Percentiles rank a stretch among this genome's conserved stretches.
Evolutionary conservation across 1,140 invertebrate genomes (phyloP).

Genomic region (Diachasma alloeum): DNA sequence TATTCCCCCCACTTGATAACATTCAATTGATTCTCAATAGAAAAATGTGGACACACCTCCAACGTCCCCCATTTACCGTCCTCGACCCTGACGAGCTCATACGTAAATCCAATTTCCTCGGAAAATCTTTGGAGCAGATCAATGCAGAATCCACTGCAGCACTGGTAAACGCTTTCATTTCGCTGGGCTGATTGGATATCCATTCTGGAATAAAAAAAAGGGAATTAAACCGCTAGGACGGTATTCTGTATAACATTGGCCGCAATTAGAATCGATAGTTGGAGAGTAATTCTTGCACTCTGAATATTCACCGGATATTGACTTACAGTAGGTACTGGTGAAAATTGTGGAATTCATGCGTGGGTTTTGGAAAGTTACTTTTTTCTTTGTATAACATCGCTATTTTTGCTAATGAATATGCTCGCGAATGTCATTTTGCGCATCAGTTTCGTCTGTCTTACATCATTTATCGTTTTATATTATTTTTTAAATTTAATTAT

Average conservation of each 20-base stretch:
- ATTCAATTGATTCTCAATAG: not conserved
- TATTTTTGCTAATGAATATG: too few species aligned
- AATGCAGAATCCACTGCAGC: conserved; percentile 98
- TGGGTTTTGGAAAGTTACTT: too few species aligned
- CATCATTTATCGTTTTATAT: too few species aligned
- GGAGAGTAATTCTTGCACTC: too few species aligned
- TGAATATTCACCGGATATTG: too few species aligned
- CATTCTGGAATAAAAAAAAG: conserved; percentile 67
- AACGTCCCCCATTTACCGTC: conserved; percentile 95
- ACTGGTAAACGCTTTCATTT: conserved; percentile 87
- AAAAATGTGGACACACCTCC: conserved; percentile 63
- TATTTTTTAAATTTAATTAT: too few species aligned
- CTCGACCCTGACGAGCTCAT: conserved; percentile 91
- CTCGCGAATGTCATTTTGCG: too few species aligned
- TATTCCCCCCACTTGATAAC: too few species aligned
- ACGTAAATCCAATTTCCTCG: conserved; percentile 94
- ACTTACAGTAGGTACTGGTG: too few species aligned
- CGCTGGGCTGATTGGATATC: conserved; percentile 79
- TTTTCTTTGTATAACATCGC: too few species aligned
- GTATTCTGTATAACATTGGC: not conserved
- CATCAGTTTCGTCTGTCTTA: too few species aligned
- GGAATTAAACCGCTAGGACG: not conserved
- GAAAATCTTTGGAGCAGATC: conserved; percentile 92
- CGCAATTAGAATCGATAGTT: not conserved
- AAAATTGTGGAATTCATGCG: too few species aligned